These are phyloP conservation scores for Neogale vison DNA, from an alignment of 2,113 vertebrate genomes.

Conservation along the genomic window DNA sequence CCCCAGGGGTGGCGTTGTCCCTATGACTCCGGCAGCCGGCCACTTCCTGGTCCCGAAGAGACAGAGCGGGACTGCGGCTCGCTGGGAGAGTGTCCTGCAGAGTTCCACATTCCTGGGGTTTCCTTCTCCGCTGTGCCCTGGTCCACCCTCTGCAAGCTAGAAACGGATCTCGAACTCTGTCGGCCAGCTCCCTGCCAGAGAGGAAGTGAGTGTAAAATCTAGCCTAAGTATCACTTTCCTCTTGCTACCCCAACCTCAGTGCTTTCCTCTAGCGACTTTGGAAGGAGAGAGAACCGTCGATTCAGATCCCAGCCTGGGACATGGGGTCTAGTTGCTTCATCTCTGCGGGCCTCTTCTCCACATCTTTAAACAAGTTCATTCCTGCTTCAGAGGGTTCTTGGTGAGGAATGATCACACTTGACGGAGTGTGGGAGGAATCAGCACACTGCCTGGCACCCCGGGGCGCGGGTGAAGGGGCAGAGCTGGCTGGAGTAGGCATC, in stretches of 20 bases:
- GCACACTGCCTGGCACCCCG: background rate
- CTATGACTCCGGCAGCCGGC: background rate
- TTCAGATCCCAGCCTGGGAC: background rate
- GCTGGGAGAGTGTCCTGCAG: background rate
- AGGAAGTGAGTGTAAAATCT: background rate
- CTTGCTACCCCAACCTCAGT: background rate
- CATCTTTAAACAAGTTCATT: background rate
- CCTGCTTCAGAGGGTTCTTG: background rate
- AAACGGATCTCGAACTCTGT: background rate
- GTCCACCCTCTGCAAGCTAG: no score
- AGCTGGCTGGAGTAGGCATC: background rate
- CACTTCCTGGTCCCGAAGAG: background rate
- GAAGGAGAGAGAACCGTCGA: background rate
- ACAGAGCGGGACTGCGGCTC: fast-evolving
- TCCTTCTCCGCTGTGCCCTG: background rate
- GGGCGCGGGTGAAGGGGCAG: background rate
- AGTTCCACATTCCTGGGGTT: background rate
- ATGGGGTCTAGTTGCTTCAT: background rate
- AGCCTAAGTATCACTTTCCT: background rate
- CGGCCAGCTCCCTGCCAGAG: background rate
- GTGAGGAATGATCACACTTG: background rate
- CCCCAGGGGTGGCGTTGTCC: no score
- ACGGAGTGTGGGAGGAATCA: background rate
- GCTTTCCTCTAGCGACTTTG: background rate
- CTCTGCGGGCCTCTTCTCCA: background rate